phyloP scores from a whole-genome alignment of 2,113 vertebrate species.

The Falco punctatus region DNA sequence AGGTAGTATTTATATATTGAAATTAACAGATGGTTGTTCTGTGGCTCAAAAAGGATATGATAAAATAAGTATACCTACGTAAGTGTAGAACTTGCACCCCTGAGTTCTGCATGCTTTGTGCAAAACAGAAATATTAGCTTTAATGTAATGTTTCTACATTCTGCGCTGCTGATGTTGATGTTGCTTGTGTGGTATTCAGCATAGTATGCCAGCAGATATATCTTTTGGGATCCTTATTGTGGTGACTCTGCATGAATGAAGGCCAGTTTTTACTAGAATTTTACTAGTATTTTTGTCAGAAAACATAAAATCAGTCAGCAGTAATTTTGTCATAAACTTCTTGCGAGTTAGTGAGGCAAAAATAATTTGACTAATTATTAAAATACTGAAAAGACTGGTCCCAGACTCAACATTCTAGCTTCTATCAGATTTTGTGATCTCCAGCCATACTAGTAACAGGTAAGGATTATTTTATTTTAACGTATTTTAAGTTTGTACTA shows the following conservation, averaged over 20 bases:
- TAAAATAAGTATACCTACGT: not conserved
- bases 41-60: not conserved
- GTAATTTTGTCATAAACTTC: not conserved
- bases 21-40: not conserved
- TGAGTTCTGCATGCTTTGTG: not conserved
- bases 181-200: not conserved
- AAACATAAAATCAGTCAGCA: not conserved
- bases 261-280: not conserved
- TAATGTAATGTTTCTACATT: not conserved
- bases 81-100: not conserved
- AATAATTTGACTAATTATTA: not conserved
- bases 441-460: not conserved
- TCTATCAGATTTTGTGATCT: not conserved
- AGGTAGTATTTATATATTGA: not conserved
- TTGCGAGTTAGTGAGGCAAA: not conserved
- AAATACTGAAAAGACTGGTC: not conserved
- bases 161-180: not conserved
- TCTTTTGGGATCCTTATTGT: not conserved
- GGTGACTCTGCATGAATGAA: not conserved
- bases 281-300: not conserved
- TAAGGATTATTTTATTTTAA: not conserved
- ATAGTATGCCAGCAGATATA: not conserved
- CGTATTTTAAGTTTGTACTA: not conserved
- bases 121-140: not conserved
- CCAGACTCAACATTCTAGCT: not conserved